Conservation (phyloP, 2,113 vertebrate genomes). For the Psilopsiagon aymara region DNA sequence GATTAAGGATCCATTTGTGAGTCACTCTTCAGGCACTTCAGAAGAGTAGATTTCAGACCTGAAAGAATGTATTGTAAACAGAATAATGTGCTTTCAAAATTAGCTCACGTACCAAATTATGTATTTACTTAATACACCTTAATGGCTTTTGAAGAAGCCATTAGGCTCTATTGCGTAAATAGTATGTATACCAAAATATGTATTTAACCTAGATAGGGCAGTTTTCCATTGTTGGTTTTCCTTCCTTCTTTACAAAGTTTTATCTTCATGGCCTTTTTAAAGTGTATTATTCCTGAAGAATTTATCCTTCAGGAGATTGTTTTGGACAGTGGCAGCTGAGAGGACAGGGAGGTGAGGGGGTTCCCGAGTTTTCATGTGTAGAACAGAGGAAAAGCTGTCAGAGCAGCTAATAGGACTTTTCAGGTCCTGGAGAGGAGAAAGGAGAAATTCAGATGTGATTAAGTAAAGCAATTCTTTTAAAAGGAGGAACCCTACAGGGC, state of each 20-base stretch:
- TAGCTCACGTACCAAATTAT: constrained; percentile 66
- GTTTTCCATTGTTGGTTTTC: constrained; percentile 53
- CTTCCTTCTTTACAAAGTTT: constrained; percentile 56
- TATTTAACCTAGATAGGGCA: constrained; percentile 69
- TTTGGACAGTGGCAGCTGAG: background rate
- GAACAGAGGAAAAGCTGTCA: background rate
- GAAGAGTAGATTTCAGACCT: constrained; percentile 41
- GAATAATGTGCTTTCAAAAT: constrained; percentile 74
- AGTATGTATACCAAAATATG: constrained; percentile 55
- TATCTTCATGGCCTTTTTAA: constrained; percentile 63
- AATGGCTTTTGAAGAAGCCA: constrained; percentile 78
- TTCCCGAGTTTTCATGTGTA: background rate
- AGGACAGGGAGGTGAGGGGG: background rate
- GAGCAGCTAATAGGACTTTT: background rate
- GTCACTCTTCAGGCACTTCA: constrained; percentile 60
- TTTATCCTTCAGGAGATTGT: constrained; percentile 22
- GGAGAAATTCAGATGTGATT: background rate
- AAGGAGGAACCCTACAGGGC: background rate
- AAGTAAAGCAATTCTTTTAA: background rate
- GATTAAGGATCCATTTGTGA: constrained; percentile 64
- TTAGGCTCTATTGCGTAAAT: constrained; percentile 63
- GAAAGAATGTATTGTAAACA: constrained; percentile 71
- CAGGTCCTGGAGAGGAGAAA: background rate
- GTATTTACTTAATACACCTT: constrained; percentile 74
- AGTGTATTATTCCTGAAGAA: constrained; percentile 44